Conservation (phyloP, 2,797 vertebrate species). For the Otus scops region DNA sequence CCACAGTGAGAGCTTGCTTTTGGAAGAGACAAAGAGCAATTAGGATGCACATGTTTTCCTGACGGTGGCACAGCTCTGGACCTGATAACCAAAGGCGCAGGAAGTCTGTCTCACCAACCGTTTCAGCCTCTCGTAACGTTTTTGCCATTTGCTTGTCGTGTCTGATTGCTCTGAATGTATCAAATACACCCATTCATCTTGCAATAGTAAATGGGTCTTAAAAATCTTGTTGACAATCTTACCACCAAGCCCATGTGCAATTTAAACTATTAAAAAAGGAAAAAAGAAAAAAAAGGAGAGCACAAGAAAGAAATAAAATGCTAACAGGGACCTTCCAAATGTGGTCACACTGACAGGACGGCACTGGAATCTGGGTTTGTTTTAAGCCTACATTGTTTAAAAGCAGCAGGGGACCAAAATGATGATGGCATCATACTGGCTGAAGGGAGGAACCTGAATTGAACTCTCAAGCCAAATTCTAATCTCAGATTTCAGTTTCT, state of each 20-base stretch:
- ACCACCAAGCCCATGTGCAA: not conserved
- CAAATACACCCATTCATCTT: not conserved
- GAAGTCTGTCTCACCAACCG: not conserved
- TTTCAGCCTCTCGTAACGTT: not conserved
- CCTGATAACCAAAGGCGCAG: not conserved
- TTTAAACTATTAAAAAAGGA: not conserved
- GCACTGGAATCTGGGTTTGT: slow-evolving; percentile 47
- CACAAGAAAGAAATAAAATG: not conserved
- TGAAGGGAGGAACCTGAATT: slow-evolving; percentile 36
- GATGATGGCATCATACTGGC: slow-evolving; percentile 52
- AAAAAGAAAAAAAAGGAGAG: not conserved
- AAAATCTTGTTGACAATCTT: slow-evolving; percentile 37
- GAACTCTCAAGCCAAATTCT: slow-evolving; percentile 54
- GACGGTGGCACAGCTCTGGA: not conserved
- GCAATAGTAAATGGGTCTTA: not conserved
- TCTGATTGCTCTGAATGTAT: not conserved
- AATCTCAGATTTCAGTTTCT: slow-evolving; percentile 34
- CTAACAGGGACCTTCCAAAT: slow-evolving; percentile 18
- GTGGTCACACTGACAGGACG: slow-evolving; percentile 14
- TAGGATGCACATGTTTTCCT: not conserved
- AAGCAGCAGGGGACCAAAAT: slow-evolving; percentile 42
- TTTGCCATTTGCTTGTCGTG: not conserved
- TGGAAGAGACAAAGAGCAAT: not conserved
- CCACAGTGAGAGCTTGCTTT: not conserved
- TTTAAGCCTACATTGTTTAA: slow-evolving; percentile 52